Base-by-base conservation (phyloP, 2,888 invertebrate species). In the Acleris emargana region DNA sequence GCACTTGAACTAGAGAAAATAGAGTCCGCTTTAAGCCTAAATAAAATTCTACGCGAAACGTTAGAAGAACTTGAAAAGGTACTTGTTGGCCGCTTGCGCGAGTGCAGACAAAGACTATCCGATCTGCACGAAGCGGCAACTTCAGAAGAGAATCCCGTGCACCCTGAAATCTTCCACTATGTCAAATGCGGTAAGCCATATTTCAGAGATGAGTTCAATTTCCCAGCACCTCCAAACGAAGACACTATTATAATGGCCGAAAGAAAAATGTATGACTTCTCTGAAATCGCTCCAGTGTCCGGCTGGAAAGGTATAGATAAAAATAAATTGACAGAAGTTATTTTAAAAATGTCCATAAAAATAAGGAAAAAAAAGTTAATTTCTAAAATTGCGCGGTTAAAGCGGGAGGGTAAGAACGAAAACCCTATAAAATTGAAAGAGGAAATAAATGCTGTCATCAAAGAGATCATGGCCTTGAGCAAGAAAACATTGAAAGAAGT, bases 251-350 rank as follows among this genome's bases (percentile, higher is more conserved):
- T 83, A 5, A 88, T 89, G 86, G 76, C 70, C 3, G 81, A 83
- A 68, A 78, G 77, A 13, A 81, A 83, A 25, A 86, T 90, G 75
- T 83, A 82, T 62, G 93, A 94, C 52, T 93, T 93, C 55, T 89
- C 93, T 16, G 84, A 89, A 64, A 76, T 92, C 7, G 77, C 81
- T 6, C 81, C 86, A 0, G 86, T 91, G 1, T 86, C 89, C 0
- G 87, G 91, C 0, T 95, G 95, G 95, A 94, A 94, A 0, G 75
- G 89, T 0, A 84, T 83, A 42, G 95, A 95, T 68, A 95, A 95
- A 75, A 87, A 86, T 47, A 83, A 83, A 1, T 84, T 96, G 5
- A 78, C 93, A 1, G 78, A 81, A 50, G 88, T 93, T 5, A 83
- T 95, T 52, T 86, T 88, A 17, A 84, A 89, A 77, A 68, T 83